These are phyloP conservation scores for Lycocerus yunnanus DNA, from an alignment of 2,888 invertebrate genomes.

Conservation along the genomic window DNA sequence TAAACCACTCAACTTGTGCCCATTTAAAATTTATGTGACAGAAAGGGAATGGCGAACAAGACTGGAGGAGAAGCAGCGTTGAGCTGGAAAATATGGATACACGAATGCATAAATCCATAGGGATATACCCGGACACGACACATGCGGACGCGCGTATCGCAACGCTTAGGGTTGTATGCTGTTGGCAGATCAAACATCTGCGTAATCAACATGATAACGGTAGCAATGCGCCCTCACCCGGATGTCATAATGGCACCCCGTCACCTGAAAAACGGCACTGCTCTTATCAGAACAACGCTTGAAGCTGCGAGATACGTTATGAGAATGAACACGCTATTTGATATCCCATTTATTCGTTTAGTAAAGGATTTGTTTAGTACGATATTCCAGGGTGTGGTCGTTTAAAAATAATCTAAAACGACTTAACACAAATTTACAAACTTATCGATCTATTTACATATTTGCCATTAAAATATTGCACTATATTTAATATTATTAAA, in stretches of 20 bases:
- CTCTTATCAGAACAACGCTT: slow-evolving; percentile 27
- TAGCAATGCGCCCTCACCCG: slow-evolving; percentile 25
- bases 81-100: slow-evolving; percentile 31
- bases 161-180: slow-evolving; percentile 18
- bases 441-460: background rate
- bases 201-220: slow-evolving; percentile 30
- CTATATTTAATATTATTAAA: background rate
- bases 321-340: slow-evolving; percentile 23
- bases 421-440: background rate
- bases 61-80: slow-evolving; percentile 10
- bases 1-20: slow-evolving; percentile 17
- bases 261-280: slow-evolving; percentile 30
- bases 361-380: slow-evolving; percentile 25
- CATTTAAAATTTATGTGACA: slow-evolving; percentile 29
- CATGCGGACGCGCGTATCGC: slow-evolving; percentile 28
- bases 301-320: slow-evolving; percentile 19
- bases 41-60: slow-evolving; percentile 10
- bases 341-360: slow-evolving; percentile 22
- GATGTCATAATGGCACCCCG: slow-evolving; percentile 30
- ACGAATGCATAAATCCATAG: slow-evolving; percentile 28
- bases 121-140: slow-evolving; percentile 27
- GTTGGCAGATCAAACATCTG: slow-evolving; percentile 33
- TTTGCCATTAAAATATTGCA: background rate
- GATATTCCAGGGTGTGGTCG: slow-evolving; percentile 18
- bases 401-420: slow-evolving; percentile 9